Conservation (phyloP, 2,113 vertebrate genomes). For the Microcebus jonahi region DNA sequence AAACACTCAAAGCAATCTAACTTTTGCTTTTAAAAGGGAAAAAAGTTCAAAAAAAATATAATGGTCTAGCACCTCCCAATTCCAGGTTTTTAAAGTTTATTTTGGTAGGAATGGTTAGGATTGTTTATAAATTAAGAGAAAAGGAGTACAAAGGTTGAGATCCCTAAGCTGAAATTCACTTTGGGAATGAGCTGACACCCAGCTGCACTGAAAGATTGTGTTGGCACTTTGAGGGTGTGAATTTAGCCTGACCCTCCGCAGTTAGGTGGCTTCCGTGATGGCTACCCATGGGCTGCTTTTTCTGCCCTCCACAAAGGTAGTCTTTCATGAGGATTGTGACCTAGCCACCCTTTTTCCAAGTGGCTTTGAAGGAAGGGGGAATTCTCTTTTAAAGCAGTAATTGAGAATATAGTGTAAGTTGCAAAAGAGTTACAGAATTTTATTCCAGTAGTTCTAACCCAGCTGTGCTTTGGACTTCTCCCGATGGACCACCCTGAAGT, state of each 20-base stretch:
- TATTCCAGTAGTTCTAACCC: background rate
- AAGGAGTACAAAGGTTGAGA: background rate
- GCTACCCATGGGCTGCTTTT: background rate
- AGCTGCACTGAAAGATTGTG: background rate
- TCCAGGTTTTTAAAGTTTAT: background rate
- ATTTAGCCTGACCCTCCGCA: background rate
- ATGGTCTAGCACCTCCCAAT: background rate
- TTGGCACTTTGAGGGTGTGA: background rate
- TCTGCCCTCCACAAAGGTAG: background rate
- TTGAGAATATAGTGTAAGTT: background rate
- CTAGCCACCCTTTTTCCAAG: background rate
- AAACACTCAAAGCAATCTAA: background rate
- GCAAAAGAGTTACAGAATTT: background rate
- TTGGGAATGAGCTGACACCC: background rate
- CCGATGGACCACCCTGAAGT: background rate
- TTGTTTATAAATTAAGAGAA: background rate
- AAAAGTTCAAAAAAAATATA: background rate
- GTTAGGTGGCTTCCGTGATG: background rate
- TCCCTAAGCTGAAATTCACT: background rate
- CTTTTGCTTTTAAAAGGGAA: constrained; percentile 8
- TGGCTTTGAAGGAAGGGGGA: background rate
- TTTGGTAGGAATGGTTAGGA: background rate
- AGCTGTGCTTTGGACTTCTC: background rate
- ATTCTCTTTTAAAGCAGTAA: background rate
- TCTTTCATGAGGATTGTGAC: background rate